Percentiles rank a stretch among this genome's conserved stretches.
phyloP scores from a whole-genome alignment of 2,888 invertebrate genomes.

The Altica lythri region DNA sequence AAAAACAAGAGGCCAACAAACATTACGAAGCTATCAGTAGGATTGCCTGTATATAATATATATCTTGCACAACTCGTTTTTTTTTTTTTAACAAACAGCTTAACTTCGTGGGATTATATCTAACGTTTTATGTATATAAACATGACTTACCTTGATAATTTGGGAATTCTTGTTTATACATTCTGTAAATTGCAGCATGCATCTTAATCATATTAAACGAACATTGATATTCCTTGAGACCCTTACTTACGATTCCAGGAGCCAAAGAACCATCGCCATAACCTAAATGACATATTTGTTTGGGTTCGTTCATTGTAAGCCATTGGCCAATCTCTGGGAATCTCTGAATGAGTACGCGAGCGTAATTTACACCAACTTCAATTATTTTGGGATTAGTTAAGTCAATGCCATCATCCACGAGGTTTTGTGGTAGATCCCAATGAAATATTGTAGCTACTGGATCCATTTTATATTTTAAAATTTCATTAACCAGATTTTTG shows the following conservation, averaged over 20 bases:
- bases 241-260: slow-evolving; percentile 61
- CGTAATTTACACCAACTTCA: slow-evolving; percentile 65
- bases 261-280: slow-evolving; percentile 61
- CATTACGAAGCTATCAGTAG: too few species aligned
- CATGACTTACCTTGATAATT: slow-evolving; percentile 48
- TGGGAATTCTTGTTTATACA: slow-evolving; percentile 65
- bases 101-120: too few species aligned
- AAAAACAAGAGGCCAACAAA: too few species aligned
- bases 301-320: slow-evolving; percentile 72
- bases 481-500: slow-evolving; percentile 72
- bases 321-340: slow-evolving; percentile 59
- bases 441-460: slow-evolving; percentile 70
- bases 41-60: too few species aligned
- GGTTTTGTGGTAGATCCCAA: slow-evolving; percentile 40
- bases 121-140: too few species aligned
- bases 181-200: slow-evolving; percentile 68
- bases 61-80: too few species aligned
- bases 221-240: slow-evolving; percentile 67
- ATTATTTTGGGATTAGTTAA: slow-evolving; percentile 66
- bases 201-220: slow-evolving; percentile 68
- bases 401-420: slow-evolving; percentile 61
- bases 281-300: slow-evolving; percentile 45
- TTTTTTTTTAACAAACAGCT: too few species aligned
- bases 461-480: slow-evolving; percentile 62
- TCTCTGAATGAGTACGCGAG: slow-evolving; percentile 59